Evolutionary conservation across 92 coral and sea anemone genomes (phyloP), one percentile per base, ranked within the genome.

Genomic region (Bergia sp.): DNA sequence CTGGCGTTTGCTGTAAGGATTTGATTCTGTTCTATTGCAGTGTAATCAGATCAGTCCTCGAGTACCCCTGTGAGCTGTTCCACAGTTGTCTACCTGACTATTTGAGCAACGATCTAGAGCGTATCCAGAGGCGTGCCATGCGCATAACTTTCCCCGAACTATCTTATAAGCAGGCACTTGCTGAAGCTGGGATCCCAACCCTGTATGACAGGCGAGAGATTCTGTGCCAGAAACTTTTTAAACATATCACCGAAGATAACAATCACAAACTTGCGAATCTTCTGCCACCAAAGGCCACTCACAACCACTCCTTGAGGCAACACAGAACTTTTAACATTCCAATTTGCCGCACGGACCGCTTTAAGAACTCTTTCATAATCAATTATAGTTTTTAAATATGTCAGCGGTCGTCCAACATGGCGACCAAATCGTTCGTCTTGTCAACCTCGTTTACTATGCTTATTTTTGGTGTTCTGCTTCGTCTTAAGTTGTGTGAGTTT

Each of bases 71-170:
- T 42, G 83, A 91, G 71, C 64, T 87, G 23, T 87, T 83, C 64
- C 93, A 74, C 50, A 49, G 76, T 29, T 42, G 87, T 66, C 91
- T 85, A 8, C 87, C 91, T 43, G 82, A 23, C 7, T 89, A 89
- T 49, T 76, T 78, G 39, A 64, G 86, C 20, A 79, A 91, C 45
- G 78, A 89, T 13, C 58, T 91, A 37, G 94, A 89, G 42, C 87
- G 90, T 42, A 89, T 89, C 73, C 91, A 85, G 74, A 89, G 82
- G 55, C 88, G 90, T 38, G 88, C 90, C 20, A 50, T 91, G 88
- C 77, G 73, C 38, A 74, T 76, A 18, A 75, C 82, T 29, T 89
- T 83, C 8, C 88, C 67, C 42, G 73, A 82, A 21, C 42, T 50
- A 16, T 12, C 65, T 5, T 86, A 87, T 12, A 75, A 29, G 40